Evolutionary conservation across 2,797 vertebrate species (phyloP), one percentile per base, ranked within the genome.

Genomic region (Dermochelys coriacea): DNA sequence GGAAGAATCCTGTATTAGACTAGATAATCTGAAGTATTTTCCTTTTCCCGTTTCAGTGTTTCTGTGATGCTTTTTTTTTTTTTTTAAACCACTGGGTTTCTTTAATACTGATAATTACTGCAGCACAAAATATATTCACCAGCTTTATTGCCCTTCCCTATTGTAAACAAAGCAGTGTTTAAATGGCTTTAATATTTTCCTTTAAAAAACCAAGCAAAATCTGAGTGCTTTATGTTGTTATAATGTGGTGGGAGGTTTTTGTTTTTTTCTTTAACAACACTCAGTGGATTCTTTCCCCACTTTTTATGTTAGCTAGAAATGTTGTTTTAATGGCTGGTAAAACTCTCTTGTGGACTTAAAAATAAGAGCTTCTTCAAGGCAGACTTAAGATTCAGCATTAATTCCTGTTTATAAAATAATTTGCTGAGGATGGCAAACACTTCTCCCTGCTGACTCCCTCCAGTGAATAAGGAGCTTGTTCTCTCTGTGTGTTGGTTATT

Each of bases 391-490:
- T 95, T 95, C 82, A 84, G 50, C 74, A 49, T 92, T 88, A 94
- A 97, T 97, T 96, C 94, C 86, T 86, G 74, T 93, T 96, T 96
- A 95, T 97, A 95, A 96, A 94, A 96, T 93, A 97, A 96, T 94
- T 97, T 97, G 96, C 96, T 96, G 97, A 94, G 96, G 89, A 96
- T 59, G 80, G 88, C 92, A 95, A 93, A 90, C 86, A 85, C 64
- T 94, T 94, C 78, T 95, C 94, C 89, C 90, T 92, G 91, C 96
- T 96, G 89, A 96, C 96, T 94, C 94, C 91, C 61, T 87, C 87
- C 87, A 91, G 64, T 97, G 97, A 97, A 98, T 96, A 90, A 90
- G 37, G 82, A 94, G 87, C 91, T 96, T 98, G 96, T 97, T 98
- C 95, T 97, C 91, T 90, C 49, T 95, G 77, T 87, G 89, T 77